Conservation (phyloP, 23 tunicate genomes). For the Trididemnum nubilum region DNA sequence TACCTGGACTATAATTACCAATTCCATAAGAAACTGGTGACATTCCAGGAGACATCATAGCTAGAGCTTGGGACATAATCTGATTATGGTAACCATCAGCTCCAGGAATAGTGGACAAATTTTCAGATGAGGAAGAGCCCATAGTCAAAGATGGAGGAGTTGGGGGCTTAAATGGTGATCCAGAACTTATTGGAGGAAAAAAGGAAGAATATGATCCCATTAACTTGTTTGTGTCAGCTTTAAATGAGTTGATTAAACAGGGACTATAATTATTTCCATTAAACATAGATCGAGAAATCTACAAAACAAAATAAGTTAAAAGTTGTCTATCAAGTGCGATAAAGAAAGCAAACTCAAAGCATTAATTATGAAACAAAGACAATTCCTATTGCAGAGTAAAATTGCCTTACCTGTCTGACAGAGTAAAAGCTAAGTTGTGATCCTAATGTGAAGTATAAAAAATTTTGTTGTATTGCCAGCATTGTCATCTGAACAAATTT, state of each 20-base stretch:
- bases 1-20: conserved; percentile 4
- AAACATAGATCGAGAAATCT: conserved; percentile 22
- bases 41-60: conserved; percentile 40
- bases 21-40: conserved; percentile 27
- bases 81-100: conserved; percentile 43
- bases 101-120: neutral
- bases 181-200: neutral
- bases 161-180: conserved; percentile 26
- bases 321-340: too few species aligned
- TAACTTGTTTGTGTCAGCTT: conserved; percentile 4
- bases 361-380: too few species aligned
- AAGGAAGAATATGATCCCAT: conserved; percentile 28
- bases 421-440: too few species aligned
- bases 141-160: conserved; percentile 21
- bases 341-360: too few species aligned
- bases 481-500: too few species aligned
- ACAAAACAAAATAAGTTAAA: conserved; percentile 8
- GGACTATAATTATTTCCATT: conserved; percentile 24
- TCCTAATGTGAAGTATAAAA: too few species aligned
- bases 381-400: too few species aligned
- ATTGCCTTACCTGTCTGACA: too few species aligned
- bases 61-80: conserved; percentile 39
- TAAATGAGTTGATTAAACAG: conserved; percentile 12
- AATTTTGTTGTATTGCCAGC: too few species aligned
- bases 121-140: neutral